A percentile compares a stretch with the other conserved stretches of the same genome.
phyloP scores from a whole-genome alignment of 2,113 vertebrate genomes.

The Thunnus thynnus region DNA sequence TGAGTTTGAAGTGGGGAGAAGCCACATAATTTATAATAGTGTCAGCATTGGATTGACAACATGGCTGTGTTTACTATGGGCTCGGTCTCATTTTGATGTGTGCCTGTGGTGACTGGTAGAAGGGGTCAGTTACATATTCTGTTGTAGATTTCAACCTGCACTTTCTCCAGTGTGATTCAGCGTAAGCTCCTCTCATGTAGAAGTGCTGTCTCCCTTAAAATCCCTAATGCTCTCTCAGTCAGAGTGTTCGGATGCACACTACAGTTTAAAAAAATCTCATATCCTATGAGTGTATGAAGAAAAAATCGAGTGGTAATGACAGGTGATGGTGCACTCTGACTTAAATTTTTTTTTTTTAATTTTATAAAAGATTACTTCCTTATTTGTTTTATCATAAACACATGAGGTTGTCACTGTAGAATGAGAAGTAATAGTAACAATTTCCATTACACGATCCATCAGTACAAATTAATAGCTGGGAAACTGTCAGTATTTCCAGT shows the following conservation, averaged over 20 bases:
- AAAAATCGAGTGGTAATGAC: not conserved
- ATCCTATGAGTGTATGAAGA: not conserved
- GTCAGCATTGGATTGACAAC: conserved; percentile 49
- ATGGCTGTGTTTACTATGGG: conserved; percentile 49
- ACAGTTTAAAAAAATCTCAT: too few relatives aligned
- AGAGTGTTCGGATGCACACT: not conserved
- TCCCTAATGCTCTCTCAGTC: not conserved
- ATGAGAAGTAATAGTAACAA: conserved; percentile 32
- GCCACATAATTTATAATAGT: conserved; percentile 60
- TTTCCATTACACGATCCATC: conserved; percentile 54
- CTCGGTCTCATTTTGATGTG: conserved; percentile 38
- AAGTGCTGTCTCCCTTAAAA: not conserved
- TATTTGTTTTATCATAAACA: conserved; percentile 43
- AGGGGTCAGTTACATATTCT: conserved; percentile 16
- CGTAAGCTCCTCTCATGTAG: not conserved
- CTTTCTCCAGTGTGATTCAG: conserved; percentile 18
- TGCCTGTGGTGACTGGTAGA: conserved; percentile 23
- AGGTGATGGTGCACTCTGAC: not conserved
- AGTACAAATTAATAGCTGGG: conserved; percentile 44
- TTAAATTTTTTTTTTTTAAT: not conserved
- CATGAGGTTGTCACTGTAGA: conserved; percentile 16
- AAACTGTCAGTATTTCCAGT: conserved; percentile 62
- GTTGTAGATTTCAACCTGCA: conserved; percentile 12
- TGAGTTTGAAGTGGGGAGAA: conserved; percentile 74
- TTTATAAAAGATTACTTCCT: not conserved